Base-by-base conservation (phyloP, 2,888 invertebrate species). In the Pammene aurita region DNA sequence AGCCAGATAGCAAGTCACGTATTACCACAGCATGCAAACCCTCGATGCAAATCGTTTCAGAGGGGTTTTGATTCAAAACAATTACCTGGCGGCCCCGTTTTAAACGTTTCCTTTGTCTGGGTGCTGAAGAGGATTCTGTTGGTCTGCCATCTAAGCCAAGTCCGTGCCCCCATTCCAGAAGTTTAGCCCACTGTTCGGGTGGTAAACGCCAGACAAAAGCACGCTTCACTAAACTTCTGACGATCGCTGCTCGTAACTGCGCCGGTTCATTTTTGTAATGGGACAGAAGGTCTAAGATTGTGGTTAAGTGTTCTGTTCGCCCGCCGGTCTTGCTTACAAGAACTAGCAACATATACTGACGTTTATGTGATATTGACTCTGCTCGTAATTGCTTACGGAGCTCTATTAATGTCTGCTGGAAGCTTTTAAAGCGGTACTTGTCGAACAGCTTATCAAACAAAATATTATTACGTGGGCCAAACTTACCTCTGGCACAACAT, bases 281-380 rank as follows among this genome's bases (percentile, higher is more conserved):
- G 16, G 76, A 72, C 9, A 83, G 75, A 0, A 89, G 57, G 13
- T 79, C 75, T 44, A 89, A 67, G 18, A 90, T 71, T 26, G 78
- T 75, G 7, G 79, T 77, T 1, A 88, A 73, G 48, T 79, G 75
- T 2, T 81, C 81, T 7, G 71, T 72, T 41, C 80, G 78, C 0
- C 85, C 84, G 5, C 87, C 89, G 34, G 78, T 86, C 71, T 90
- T 90, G 72, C 89, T 89, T 0, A 89, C 83, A 41, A 90, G 77
- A 5, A 90, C 88, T 2, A 88, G 74, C 70, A 90, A 77, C 73
- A 90, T 88, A 65, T 80, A 84, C 42, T 86, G 80, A n/a, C 90
- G 77, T 18, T 82, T 83, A 48, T 87, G 80, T 0, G 78, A 70
- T 1, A 80, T 77, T 56, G 80, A 81, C 56, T 83, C 81, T 1